Base-by-base conservation (phyloP, 2,888 invertebrate species). In the Anthoptus insignis region DNA sequence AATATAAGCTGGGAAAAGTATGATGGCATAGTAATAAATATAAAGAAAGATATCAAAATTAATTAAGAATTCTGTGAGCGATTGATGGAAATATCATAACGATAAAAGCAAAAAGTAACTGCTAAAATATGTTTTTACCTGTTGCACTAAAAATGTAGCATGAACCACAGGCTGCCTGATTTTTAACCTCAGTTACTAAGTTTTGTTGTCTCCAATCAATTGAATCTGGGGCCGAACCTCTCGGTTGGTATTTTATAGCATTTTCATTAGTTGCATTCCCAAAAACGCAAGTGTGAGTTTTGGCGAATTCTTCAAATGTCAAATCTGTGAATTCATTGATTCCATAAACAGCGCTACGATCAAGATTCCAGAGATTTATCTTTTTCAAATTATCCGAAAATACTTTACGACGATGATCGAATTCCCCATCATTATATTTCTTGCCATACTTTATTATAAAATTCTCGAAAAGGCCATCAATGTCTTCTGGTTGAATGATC, bases 111-210 rank as follows among this genome's bases (percentile, higher is more conserved):
- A n/a, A n/a, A n/a, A n/a, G n/a, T n/a, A n/a, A n/a, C n/a, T n/a
- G n/a, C n/a, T n/a, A n/a, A n/a, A n/a, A n/a, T n/a, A n/a, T n/a
- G n/a, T n/a, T n/a, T 11, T 66, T 67, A 71, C 71, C 71, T 8
- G 69, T 58, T 13, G 69, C 66, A 29, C 64, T 59, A 52, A 71
- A 71, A 6, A 53, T 37, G 24, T 57, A 70, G 21, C 71, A 71
- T 16, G 68, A 68, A 14, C 59, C 64, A 56, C 71, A 71, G 0
- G 0, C 1, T n/a, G 24, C 14, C 19, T 71, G 69, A 34, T 66
- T 13, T 47, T 71, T 71, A 11, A 71, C 66, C 7, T n/a, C 8
- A 19, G 69, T 68, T 9, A 71, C 69, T 47, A 22, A 19, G 1
- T 8, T 39, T 4, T 27, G 14, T 24, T 53, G 24, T 9, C 69